Conservation (phyloP, 64 coral and sea anemone genomes). For the Acropora yongei region DNA sequence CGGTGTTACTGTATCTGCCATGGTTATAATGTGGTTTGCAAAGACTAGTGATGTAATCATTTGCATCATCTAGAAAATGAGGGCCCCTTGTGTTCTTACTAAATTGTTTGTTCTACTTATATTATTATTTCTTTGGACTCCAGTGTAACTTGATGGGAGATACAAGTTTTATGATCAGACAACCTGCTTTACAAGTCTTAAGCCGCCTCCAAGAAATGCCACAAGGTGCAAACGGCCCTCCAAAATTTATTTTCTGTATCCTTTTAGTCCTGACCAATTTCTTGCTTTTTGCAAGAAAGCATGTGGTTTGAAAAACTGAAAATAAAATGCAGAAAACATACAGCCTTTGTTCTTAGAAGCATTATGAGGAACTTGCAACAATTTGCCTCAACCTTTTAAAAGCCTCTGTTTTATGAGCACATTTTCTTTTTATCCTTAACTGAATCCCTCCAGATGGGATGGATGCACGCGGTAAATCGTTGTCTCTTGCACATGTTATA, state of each 20-base stretch:
- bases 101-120: background rate
- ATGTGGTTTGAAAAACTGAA: too few relatives aligned
- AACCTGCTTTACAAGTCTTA: constrained; percentile 72
- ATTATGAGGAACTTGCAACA: too few relatives aligned
- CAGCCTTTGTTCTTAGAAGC: too few relatives aligned
- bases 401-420: too few relatives aligned
- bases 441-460: constrained; percentile 57
- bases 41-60: background rate
- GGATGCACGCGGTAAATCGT: constrained; percentile 81
- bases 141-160: constrained; percentile 49
- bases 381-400: too few relatives aligned
- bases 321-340: too few relatives aligned
- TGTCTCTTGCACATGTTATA: constrained; percentile 74
- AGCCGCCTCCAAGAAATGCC: constrained; percentile 60
- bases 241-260: constrained; percentile 91
- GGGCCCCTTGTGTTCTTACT: background rate
- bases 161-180: constrained; percentile 81
- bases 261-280: background rate
- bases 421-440: background rate
- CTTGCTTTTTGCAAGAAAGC: too few relatives aligned
- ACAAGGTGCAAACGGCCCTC: constrained; percentile 29
- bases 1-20: background rate
- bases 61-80: too few relatives aligned
- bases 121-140: constrained; percentile 1
- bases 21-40: background rate